A percentile compares a stretch with the other conserved stretches of the same genome.
Evolutionary conservation across 2,888 invertebrate species (phyloP).

Genomic region (Sinohyriopsis cumingii): DNA sequence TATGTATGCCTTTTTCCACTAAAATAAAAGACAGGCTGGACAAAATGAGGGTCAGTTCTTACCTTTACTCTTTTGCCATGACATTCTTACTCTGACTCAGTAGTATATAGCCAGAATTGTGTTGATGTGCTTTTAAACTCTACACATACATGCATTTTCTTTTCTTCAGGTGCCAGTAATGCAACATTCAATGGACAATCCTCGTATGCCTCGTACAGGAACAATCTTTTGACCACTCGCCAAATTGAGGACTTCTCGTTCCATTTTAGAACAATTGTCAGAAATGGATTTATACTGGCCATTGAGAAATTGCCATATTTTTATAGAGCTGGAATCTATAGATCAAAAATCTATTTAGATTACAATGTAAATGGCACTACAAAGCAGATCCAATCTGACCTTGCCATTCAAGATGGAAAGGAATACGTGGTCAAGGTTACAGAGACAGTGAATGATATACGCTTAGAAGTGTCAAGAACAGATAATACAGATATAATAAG

Average conservation of each 20-base stretch:
- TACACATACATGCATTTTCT: neutral
- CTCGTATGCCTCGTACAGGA: constrained; percentile 78
- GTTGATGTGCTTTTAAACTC: no score
- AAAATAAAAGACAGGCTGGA: no score
- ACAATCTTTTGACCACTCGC: constrained; percentile 76
- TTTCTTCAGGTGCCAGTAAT: constrained; percentile 79
- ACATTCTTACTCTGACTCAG: no score
- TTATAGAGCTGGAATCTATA: constrained; percentile 43
- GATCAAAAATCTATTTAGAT: constrained; percentile 41
- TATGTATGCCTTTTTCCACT: no score
- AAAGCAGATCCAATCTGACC: constrained; percentile 12
- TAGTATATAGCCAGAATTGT: no score
- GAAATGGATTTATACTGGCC: constrained; percentile 85
- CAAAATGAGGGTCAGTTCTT: no score
- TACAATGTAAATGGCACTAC: constrained; percentile 38
- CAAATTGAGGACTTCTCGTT: constrained; percentile 68
- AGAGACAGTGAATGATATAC: constrained; percentile 9
- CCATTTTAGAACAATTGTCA: constrained; percentile 70
- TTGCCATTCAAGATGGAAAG: constrained; percentile 41
- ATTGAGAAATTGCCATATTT: constrained; percentile 69
- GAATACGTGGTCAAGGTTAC: constrained; percentile 42
- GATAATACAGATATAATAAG: constrained; percentile 13
- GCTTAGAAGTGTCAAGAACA: constrained; percentile 24
- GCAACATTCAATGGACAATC: constrained; percentile 88
- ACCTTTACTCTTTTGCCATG: no score